Base-by-base conservation (phyloP, 2,888 invertebrate genomes). In the Phlogophora meticulosa region DNA sequence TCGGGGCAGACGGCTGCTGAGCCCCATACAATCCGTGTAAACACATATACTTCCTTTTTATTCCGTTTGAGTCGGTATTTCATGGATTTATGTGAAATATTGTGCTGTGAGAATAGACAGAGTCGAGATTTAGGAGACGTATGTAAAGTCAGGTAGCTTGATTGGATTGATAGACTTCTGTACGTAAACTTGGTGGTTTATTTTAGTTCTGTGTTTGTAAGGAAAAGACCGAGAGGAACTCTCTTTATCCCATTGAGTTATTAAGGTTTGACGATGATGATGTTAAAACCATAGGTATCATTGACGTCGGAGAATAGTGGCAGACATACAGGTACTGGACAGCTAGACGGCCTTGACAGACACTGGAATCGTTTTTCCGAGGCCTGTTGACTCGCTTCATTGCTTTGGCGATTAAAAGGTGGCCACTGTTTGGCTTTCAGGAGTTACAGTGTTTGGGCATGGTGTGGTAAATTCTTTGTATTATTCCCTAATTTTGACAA, bases 31-130 rank as follows among this genome's bases (percentile, higher is more conserved):
- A 76, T 38, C 36, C 66, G 28, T 71, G 72, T 76, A 57, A 76
- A 76, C 71, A 71, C 46, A 66, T 74, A 59, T 59, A 76, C 42
- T 20, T 32, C 53, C 70, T 64, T 61, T 75, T 76, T 76, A 75
- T 70, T 45, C 4, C 24, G 36, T 28, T 65, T 20, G 42, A 42
- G 49, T 53, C 53, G 28, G 43, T 56, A 69, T 60, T 68, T 66
- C 58, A 61, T 38, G n/a, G 52, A 38, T 45, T 53, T 22, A 46
- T 75, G 40, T 65, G 58, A 71, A 71, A 76, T 65, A 74, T 68
- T 68, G 36, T 32, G 22, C 22, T 28, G 11, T 1, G n/a, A 51
- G n/a, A 56, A 24, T 56, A 36, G 43, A 48, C 17, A 11, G 4
- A n/a, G 17, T 5, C 7, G 1, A 24, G 20, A 43, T 49, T 32